These are phyloP conservation scores for Enteromius paludinosus DNA, from an alignment of 2,797 vertebrate genomes.

Conservation along the genomic window DNA sequence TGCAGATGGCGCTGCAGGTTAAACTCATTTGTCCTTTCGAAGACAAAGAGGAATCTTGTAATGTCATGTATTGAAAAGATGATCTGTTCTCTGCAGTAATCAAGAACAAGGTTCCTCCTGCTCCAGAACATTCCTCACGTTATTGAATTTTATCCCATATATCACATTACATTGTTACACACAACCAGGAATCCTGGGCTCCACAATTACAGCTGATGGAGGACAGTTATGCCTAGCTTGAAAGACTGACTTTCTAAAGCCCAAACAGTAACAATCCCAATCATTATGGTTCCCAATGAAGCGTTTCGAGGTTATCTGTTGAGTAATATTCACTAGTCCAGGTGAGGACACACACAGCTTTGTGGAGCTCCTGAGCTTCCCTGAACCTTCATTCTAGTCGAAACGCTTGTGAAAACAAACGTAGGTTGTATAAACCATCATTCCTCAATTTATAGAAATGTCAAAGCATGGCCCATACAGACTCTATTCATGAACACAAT, in stretches of 20 bases:
- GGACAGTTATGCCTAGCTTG: not conserved
- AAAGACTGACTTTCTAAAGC: constrained; percentile 29
- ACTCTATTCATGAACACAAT: constrained; percentile 61
- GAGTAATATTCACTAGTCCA: constrained; percentile 24
- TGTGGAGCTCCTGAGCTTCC: constrained; percentile 55
- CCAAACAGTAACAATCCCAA: not conserved
- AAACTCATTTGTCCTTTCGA: not conserved
- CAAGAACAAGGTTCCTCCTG: constrained; percentile 15
- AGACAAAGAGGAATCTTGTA: not conserved
- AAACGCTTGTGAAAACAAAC: constrained; percentile 61
- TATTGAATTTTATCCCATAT: constrained; percentile 44
- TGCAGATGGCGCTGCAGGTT: constrained; percentile 21
- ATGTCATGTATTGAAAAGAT: constrained; percentile 44
- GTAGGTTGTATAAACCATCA: constrained; percentile 37
- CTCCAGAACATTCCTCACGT: constrained; percentile 40
- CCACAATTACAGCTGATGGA: constrained; percentile 32
- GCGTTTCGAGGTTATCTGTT: constrained; percentile 34
- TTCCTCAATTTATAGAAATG: constrained; percentile 58
- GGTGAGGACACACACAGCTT: constrained; percentile 52
- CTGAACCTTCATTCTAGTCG: constrained; percentile 46
- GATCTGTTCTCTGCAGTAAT: constrained; percentile 41
- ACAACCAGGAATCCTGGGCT: constrained; percentile 16
- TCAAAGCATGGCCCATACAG: constrained; percentile 43
- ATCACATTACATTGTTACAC: constrained; percentile 27
- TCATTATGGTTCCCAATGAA: constrained; percentile 11